phyloP scores from a whole-genome alignment of 2,113 vertebrate genomes.

The Trachemys scripta region DNA sequence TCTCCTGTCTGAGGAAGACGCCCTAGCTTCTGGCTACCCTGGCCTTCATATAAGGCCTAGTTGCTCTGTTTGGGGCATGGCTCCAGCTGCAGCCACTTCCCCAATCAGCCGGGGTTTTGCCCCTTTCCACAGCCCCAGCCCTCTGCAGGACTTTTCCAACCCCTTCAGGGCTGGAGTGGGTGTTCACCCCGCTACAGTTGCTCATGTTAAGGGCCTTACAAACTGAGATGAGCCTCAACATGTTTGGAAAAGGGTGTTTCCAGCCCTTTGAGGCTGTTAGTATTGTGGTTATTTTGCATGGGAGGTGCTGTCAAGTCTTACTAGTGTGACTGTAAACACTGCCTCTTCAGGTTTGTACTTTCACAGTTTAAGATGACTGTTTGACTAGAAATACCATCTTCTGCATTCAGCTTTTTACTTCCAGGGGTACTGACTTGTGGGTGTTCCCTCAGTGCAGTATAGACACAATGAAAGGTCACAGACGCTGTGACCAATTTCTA shows the following conservation, averaged over 20 bases:
- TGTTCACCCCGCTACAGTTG: too few species aligned
- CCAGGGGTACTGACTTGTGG: background rate
- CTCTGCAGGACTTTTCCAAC: too few species aligned
- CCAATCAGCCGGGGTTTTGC: too few species aligned
- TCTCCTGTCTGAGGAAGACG: too few species aligned
- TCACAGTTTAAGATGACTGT: background rate
- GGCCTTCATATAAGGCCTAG: too few species aligned
- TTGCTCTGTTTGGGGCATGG: too few species aligned
- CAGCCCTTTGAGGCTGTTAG: background rate
- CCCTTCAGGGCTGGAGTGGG: too few species aligned
- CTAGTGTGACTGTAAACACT: fast-evolving
- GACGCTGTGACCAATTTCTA: constrained; percentile 1
- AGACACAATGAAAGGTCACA: background rate
- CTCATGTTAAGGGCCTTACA: background rate
- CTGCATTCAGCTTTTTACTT: background rate
- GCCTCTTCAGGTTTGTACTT: fast-evolving
- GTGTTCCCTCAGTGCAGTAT: background rate
- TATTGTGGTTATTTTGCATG: background rate
- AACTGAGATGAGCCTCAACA: background rate
- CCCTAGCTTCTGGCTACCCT: too few species aligned
- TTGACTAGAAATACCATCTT: background rate
- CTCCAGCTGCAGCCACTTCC: too few species aligned
- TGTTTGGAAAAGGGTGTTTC: background rate
- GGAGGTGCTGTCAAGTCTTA: background rate
- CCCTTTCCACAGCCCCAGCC: too few species aligned